phyloP scores from a whole-genome alignment of 2,888 invertebrate species.

The Blastobasis lacticolella region DNA sequence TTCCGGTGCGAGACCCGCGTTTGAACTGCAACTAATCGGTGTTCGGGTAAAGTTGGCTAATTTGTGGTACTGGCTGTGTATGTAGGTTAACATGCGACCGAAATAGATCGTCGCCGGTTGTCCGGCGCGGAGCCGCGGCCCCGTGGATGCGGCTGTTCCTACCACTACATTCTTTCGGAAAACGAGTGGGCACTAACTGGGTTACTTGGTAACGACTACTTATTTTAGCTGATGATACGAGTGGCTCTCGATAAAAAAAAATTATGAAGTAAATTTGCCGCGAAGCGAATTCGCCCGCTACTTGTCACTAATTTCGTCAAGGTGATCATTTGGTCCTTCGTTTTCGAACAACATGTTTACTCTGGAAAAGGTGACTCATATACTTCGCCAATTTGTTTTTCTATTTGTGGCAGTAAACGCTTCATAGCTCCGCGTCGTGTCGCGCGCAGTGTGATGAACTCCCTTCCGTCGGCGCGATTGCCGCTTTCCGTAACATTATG shows the following conservation, averaged over 20 bases:
- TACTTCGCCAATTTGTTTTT: too few relatives aligned
- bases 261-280: too few relatives aligned
- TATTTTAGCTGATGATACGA: too few relatives aligned
- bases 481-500: constrained; percentile 19
- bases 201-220: too few relatives aligned
- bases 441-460: constrained; percentile 41
- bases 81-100: constrained; percentile 54
- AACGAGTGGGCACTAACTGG: too few relatives aligned
- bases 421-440: constrained; percentile 24
- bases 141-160: constrained; percentile 24
- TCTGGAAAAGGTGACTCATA: too few relatives aligned
- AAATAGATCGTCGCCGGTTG: constrained; percentile 56
- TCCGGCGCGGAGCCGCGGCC: constrained; percentile 24
- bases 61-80: constrained; percentile 45
- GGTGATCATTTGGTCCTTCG: too few relatives aligned
- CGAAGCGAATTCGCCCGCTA: too few relatives aligned
- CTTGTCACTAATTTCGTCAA: too few relatives aligned
- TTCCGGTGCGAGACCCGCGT: constrained; percentile 16
- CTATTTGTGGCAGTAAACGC: too few relatives aligned
- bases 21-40: constrained; percentile 26
- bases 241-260: too few relatives aligned
- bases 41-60: constrained; percentile 41
- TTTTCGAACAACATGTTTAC: too few relatives aligned
- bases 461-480: constrained; percentile 31
- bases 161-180: neutral